Conservation (phyloP, 2,113 vertebrate species). For the Phodopus roborovskii region DNA sequence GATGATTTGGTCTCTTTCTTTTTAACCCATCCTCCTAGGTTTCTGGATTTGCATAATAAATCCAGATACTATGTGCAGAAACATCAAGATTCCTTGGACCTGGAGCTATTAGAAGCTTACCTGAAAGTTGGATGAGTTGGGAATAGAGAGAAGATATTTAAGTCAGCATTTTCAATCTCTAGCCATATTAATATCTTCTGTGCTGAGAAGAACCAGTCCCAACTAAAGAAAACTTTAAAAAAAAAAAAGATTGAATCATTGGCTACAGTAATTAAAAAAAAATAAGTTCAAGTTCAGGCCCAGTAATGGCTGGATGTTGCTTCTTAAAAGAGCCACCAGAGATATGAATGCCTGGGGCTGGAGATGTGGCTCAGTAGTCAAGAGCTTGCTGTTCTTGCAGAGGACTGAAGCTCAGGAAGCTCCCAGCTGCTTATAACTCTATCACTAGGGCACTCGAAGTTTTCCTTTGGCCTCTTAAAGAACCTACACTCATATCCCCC, state of each 20-base stretch:
- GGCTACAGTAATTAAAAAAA: no score
- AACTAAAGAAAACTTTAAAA: neutral
- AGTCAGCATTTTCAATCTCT: neutral
- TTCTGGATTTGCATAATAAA: neutral
- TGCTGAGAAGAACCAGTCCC: neutral
- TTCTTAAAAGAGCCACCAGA: neutral
- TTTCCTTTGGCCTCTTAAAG: neutral
- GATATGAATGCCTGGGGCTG: neutral
- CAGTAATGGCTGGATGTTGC: neutral
- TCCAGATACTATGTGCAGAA: no score
- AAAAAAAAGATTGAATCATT: neutral
- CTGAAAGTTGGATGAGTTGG: neutral
- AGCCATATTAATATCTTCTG: neutral
- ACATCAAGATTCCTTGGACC: neutral
- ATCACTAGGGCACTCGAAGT: neutral
- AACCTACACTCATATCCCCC: neutral
- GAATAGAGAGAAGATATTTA: neutral
- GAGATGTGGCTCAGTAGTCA: neutral
- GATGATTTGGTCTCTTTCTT: neutral
- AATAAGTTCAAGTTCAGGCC: neutral
- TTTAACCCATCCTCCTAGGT: neutral
- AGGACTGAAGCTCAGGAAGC: no score
- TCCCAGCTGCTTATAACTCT: neutral
- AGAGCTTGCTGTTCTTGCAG: neutral
- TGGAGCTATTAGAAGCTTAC: neutral